Base-by-base conservation (phyloP, 2,888 invertebrate genomes). In the Tachina lurida region DNA sequence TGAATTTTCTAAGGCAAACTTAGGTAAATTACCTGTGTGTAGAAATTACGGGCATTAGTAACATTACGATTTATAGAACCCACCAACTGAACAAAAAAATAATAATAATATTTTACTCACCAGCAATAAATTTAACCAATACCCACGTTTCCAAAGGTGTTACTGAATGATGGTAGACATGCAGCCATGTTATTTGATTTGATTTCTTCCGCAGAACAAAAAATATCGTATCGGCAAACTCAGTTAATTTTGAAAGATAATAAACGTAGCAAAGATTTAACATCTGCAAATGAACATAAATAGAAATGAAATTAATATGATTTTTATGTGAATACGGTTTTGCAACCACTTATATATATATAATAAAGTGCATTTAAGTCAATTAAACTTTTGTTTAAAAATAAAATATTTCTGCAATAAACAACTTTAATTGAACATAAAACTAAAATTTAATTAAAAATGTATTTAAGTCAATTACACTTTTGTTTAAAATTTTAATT, bases 141-240 rank as follows among this genome's bases (percentile, higher is more conserved):
- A 97, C 96, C 98, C 98, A 98, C 70, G 97, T 96, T 90, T 97
- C 96, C 94, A 98, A 94, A 0, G 98, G 98, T 96, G 98, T 98
- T 85, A 97, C 95, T 2, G 97, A 97, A 91, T 98, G 98, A 92
- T 98, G 98, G 91, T 98, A 98, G 90, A 98, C 95, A 91, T 98
- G 98, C 79, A 98, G 95, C 93, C 97, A 97, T 2, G 97, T 96
- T 70, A 98, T 96, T 93, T 98, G 98, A 49, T 95, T 95, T 87
- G 97, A 95, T 91, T 98, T 98, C 93, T 98, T 98, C 77, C 98
- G 95, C 90, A 98, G 94, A 60, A 98, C 97, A 93, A 98, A 98
- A 94, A 98, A 98, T 75, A 98, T 95, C 17, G 98, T 98, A 91
- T 98, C 98, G 47, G 97, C 94, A 39, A 98, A 95, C 92, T 98